Evolutionary conservation across 2,113 vertebrate genomes (phyloP), one percentile per base, ranked within the genome.

Genomic region (Trogon melanurus): DNA sequence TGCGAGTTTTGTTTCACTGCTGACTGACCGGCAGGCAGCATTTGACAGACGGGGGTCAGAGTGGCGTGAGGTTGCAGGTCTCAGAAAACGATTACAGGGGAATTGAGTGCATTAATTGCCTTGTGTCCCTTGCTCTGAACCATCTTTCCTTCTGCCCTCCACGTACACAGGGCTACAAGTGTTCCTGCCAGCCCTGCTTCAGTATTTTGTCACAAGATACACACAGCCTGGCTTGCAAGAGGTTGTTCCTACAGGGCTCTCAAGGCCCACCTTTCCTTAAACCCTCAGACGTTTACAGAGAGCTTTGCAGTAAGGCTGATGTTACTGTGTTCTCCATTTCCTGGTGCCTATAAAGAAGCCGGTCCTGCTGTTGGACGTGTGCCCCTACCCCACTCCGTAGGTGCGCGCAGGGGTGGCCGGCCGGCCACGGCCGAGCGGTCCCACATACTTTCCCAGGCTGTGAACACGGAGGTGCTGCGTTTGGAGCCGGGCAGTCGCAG

Each of bases 361-460:
- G 41, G 45, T 27, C n/a, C 56, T 25, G 66, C 4, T 1, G 19
- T 1, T 3, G 36, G 45, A 80, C 0, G 0, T 11, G 51, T 64
- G 57, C 79, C 38, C 53, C 19, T n/a, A 38, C 41, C 57, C 19
- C 1, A 4, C 53, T 47, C 36, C 0, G 2, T 17, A 50, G 56
- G 62, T 41, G 45, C 0, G 1, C 13, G 89, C 70, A 54, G 75
- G 50, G 45, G 48, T 12, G 65, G 62, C 30, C 53, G 45, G 75
- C 65, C n/a, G 78, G 72, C 74, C 8, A 2, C 2, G 47, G 69
- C 54, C 0, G 5, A 90, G 66, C 70, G 61, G 32, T 22, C 53
- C 57, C 16, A 7, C 36, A 9, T 2, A 3, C 21, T 15, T 72
- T 62, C 71, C 47, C 81, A 66, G 2, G 1, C 21, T 61, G n/a